A percentile compares a stretch with the other conserved stretches of the same genome.
Evolutionary conservation across 2,888 invertebrate genomes (phyloP).

Genomic region (Tridacna crocea): DNA sequence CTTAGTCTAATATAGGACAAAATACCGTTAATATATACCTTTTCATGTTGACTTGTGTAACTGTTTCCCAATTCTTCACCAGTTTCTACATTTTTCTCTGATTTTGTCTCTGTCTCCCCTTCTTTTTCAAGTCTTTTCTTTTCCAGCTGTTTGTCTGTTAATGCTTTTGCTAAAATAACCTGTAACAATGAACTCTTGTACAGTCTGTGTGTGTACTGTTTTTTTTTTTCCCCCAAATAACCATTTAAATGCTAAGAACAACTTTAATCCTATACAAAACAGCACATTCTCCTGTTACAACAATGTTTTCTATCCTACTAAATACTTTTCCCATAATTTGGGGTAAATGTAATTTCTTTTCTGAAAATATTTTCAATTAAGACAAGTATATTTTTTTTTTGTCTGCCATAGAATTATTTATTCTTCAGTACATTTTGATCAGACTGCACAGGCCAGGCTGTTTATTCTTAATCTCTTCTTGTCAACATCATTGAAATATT

Average conservation of each 20-base stretch:
- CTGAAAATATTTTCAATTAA: no score
- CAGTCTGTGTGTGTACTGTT: no score
- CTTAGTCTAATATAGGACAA: no score
- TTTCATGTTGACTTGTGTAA: slow-evolving; percentile 12
- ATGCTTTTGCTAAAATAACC: slow-evolving; percentile 71
- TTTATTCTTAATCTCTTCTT: no score
- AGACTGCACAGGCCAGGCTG: no score
- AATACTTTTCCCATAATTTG: no score
- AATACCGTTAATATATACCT: background rate
- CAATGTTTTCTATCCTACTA: no score
- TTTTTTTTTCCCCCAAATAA: background rate
- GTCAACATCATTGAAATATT: no score
- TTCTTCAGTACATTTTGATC: no score
- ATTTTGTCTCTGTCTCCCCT: slow-evolving; percentile 30
- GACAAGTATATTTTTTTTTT: no score
- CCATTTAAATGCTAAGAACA: background rate
- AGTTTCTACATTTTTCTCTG: slow-evolving; percentile 33
- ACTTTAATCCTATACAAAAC: background rate
- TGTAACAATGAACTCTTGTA: background rate
- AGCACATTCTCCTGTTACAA: background rate
- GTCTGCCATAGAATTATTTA: no score
- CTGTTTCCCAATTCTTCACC: slow-evolving; percentile 26
- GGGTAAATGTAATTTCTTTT: no score
- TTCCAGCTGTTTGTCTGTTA: slow-evolving; percentile 68
- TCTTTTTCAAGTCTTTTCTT: slow-evolving; percentile 51